These are phyloP conservation scores for Muricea muricata DNA, from an alignment of 92 coral and sea anemone species.

Conservation along the genomic window DNA sequence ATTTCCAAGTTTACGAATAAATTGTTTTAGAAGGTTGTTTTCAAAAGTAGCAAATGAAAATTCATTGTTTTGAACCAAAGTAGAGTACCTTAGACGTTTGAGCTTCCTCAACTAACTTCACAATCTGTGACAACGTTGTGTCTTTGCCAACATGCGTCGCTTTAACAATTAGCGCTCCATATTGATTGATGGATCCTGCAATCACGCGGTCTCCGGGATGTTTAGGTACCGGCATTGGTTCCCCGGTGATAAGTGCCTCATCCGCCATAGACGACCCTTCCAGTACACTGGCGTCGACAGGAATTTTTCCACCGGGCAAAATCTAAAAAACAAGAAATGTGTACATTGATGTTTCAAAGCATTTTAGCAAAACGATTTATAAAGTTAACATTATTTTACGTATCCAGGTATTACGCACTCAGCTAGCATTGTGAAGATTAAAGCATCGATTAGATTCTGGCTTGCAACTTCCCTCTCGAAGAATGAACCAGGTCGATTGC, in stretches of 20 bases:
- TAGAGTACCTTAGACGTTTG: conserved; percentile 97
- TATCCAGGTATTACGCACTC: no score
- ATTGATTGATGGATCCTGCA: conserved; percentile 99
- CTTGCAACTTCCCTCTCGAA: no score
- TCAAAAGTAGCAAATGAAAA: no score
- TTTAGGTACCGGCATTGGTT: conserved; percentile 99
- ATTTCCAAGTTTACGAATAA: no score
- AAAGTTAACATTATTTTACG: no score
- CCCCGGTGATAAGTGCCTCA: conserved; percentile 98
- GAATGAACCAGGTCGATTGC: no score
- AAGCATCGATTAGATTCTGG: no score
- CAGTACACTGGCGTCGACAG: conserved; percentile 92
- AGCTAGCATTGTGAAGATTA: no score
- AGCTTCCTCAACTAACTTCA: conserved; percentile 96
- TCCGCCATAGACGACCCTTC: conserved; percentile 96
- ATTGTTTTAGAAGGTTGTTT: no score
- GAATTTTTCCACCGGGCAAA: conserved; percentile 95
- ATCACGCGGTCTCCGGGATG: conserved; percentile 96
- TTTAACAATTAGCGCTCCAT: conserved; percentile 89
- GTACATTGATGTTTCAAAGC: no score
- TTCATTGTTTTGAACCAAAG: no score
- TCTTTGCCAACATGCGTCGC: conserved; percentile 99
- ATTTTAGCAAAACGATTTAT: no score
- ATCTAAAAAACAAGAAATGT: conserved; percentile 55
- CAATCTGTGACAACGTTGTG: conserved; percentile 94